phyloP scores from a whole-genome alignment of 2,797 vertebrate genomes.

The Neomorphus geoffroyi region DNA sequence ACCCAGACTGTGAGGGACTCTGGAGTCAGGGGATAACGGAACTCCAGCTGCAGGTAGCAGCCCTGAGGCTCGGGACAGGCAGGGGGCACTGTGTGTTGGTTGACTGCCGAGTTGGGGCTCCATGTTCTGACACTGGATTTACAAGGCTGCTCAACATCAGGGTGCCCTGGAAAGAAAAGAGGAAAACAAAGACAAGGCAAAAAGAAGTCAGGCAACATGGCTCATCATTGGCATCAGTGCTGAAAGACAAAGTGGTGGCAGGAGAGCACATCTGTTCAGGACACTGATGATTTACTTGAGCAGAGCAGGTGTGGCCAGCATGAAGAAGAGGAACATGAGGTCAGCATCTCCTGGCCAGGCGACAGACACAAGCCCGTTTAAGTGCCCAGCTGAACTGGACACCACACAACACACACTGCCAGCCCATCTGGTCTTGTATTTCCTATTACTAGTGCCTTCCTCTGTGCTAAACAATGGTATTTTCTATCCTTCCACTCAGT shows the following conservation, averaged over 20 bases:
- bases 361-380: neutral
- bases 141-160: slow-evolving; percentile 95
- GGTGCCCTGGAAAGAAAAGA: slow-evolving; percentile 81
- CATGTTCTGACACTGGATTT: slow-evolving; percentile 96
- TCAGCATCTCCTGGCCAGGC: neutral
- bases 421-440: neutral
- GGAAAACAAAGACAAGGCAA: neutral
- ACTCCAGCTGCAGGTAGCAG: slow-evolving; percentile 96
- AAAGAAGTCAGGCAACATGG: neutral
- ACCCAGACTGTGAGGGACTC: slow-evolving; percentile 95
- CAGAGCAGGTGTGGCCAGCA: neutral
- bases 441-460: neutral
- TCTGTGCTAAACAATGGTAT: neutral
- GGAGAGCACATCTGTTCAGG: neutral
- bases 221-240: neutral
- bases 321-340: neutral
- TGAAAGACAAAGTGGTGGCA: neutral
- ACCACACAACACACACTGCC: neutral
- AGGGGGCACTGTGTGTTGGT: slow-evolving; percentile 83
- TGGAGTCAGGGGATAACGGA: slow-evolving; percentile 86
- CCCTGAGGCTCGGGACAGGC: slow-evolving; percentile 91
- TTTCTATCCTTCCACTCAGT: slow-evolving; percentile 24
- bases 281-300: neutral
- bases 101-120: slow-evolving; percentile 91
- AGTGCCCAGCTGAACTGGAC: neutral